These are phyloP conservation scores for Aphaenogaster floridana DNA, from an alignment of 1,140 invertebrate species.

Conservation along the genomic window DNA sequence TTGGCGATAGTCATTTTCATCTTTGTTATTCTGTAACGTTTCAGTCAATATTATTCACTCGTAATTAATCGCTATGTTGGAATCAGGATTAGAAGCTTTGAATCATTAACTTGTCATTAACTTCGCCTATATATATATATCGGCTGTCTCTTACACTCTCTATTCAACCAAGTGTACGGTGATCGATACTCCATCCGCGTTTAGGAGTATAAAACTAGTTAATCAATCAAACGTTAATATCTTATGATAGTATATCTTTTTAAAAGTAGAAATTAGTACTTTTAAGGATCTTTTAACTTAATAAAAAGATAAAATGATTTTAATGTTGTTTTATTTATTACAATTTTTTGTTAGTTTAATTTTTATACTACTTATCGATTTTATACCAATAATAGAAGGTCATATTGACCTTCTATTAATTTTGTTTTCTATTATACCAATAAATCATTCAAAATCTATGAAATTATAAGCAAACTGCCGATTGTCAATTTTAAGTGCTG, in stretches of 20 bases:
- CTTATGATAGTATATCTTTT: background rate
- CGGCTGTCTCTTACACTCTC: background rate
- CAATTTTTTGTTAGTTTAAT: background rate
- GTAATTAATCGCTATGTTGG: background rate
- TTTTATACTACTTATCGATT: background rate
- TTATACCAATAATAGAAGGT: too few species aligned
- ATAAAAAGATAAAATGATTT: background rate
- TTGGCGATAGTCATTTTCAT: background rate
- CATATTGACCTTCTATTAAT: too few species aligned
- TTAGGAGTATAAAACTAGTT: slow-evolving; percentile 5
- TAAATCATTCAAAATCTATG: background rate
- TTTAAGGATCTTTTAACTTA: background rate
- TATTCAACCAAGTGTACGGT: background rate
- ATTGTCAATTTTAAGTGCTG: background rate
- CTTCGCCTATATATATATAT: background rate
- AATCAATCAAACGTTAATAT: slow-evolving; percentile 32
- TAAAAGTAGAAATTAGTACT: background rate
- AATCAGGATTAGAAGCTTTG: background rate
- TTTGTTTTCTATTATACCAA: background rate
- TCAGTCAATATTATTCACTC: background rate
- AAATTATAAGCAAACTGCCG: background rate
- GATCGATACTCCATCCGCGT: slow-evolving; percentile 21
- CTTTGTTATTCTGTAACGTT: background rate
- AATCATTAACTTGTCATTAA: slow-evolving; percentile 1
- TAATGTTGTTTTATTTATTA: background rate